These are phyloP conservation scores for Ricordea florida DNA, from an alignment of 92 coral and sea anemone genomes.

Conservation along the genomic window DNA sequence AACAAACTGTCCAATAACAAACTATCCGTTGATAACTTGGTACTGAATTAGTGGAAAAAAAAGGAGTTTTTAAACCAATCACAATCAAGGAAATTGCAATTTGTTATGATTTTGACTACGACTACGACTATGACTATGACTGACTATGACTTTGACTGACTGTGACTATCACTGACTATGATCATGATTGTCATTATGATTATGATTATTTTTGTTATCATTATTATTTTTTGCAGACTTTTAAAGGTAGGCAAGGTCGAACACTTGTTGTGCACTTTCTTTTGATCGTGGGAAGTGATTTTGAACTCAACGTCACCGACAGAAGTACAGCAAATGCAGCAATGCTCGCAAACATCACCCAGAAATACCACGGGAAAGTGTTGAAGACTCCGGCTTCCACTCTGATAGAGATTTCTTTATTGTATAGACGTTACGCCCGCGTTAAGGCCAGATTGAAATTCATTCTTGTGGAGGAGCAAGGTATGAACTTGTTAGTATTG, in stretches of 20 bases:
- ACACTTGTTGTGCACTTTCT: constrained; percentile 7
- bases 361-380: constrained; percentile 3
- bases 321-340: not conserved
- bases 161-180: no score
- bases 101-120: no score
- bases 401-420: not conserved
- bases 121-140: no score
- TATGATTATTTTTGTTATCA: no score
- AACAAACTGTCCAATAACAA: no score
- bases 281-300: constrained; percentile 5
- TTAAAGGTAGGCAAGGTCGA: not conserved
- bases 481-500: not conserved
- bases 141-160: no score
- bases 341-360: not conserved
- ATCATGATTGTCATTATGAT: no score
- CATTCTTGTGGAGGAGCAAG: not conserved
- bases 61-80: no score
- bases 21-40: no score
- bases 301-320: constrained; percentile 21
- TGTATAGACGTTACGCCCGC: not conserved
- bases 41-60: no score
- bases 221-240: no score
- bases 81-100: no score
- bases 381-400: not conserved
- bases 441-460: not conserved